Evolutionary conservation across 37 sponge, comb jelly and placozoan species (phyloP).

Genomic region (Hormiphora californensis): DNA sequence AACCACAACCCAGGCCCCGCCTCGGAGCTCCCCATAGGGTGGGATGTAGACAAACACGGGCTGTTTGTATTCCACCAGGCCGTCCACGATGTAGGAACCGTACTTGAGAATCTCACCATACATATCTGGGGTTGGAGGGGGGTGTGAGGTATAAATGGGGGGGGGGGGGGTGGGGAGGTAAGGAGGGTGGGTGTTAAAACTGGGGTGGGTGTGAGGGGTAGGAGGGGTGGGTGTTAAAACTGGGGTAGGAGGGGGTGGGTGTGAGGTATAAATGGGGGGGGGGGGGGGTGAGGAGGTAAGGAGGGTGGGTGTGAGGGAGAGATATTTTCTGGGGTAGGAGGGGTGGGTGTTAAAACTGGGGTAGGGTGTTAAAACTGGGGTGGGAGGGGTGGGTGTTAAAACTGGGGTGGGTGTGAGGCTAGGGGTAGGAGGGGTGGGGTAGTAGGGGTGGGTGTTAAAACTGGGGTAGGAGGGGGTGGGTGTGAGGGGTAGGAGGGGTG

Average conservation of each 20-base stretch:
- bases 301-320: background rate
- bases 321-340: background rate
- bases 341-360: background rate
- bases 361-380: too few species aligned
- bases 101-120: constrained; percentile 93
- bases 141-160: too few species aligned
- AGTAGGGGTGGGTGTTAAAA: too few species aligned
- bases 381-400: too few species aligned
- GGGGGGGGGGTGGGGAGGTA: too few species aligned
- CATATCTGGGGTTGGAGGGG: constrained; percentile 80
- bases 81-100: constrained; percentile 96
- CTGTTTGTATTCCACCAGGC: constrained; percentile 72
- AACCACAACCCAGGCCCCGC: constrained; percentile 98
- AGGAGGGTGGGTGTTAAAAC: background rate
- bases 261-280: background rate
- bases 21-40: constrained; percentile 91
- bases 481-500: too few species aligned
- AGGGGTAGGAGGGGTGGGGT: too few species aligned
- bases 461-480: too few species aligned
- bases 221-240: background rate
- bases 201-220: background rate
- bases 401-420: too few species aligned
- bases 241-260: background rate
- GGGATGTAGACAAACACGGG: constrained; percentile 91
- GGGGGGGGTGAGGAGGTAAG: background rate